These are phyloP conservation scores for Drosophila mojavensis DNA, from an alignment of 1,140 invertebrate genomes.

Conservation along the genomic window DNA sequence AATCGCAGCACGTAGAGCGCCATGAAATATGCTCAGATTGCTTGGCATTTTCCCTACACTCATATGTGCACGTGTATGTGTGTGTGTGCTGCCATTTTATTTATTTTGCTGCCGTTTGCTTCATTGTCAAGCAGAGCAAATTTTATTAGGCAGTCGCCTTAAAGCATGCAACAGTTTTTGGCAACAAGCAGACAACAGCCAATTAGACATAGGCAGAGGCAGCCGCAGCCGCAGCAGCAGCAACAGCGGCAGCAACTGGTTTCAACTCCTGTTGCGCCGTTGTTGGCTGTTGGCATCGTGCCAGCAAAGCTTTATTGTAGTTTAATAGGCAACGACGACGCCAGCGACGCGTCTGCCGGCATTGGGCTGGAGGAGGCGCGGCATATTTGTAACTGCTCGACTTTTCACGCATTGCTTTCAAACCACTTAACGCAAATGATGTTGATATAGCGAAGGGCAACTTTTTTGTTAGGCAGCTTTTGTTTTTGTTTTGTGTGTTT, in stretches of 20 bases:
- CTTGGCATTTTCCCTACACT: constrained; percentile 31
- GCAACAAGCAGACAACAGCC: constrained; percentile 63
- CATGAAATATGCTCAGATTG: constrained; percentile 49
- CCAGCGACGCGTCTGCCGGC: constrained; percentile 23
- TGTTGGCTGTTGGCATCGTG: constrained; percentile 51
- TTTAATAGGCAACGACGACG: constrained; percentile 62
- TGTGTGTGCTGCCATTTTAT: constrained; percentile 50
- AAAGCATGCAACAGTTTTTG: constrained; percentile 80
- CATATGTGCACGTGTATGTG: constrained; percentile 27
- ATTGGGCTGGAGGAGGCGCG: constrained; percentile 33
- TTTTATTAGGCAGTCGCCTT: constrained; percentile 65
- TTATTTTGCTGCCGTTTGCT: constrained; percentile 51
- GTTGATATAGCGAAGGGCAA: constrained; percentile 70
- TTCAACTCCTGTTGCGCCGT: constrained; percentile 34
- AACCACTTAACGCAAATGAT: constrained; percentile 79
- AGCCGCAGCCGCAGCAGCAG: no score
- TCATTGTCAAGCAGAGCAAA: constrained; percentile 62
- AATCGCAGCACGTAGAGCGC: constrained; percentile 50
- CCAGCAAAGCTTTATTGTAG: constrained; percentile 65
- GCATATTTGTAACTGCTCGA: constrained; percentile 51
- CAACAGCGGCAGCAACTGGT: constrained; percentile 37
- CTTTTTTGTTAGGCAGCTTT: constrained; percentile 29
- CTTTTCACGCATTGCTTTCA: constrained; percentile 67
- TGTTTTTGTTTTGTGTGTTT: constrained; percentile 4
- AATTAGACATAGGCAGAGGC: constrained; percentile 54